phyloP scores from a whole-genome alignment of 1,140 invertebrate genomes.

The Ostrea edulis region DNA sequence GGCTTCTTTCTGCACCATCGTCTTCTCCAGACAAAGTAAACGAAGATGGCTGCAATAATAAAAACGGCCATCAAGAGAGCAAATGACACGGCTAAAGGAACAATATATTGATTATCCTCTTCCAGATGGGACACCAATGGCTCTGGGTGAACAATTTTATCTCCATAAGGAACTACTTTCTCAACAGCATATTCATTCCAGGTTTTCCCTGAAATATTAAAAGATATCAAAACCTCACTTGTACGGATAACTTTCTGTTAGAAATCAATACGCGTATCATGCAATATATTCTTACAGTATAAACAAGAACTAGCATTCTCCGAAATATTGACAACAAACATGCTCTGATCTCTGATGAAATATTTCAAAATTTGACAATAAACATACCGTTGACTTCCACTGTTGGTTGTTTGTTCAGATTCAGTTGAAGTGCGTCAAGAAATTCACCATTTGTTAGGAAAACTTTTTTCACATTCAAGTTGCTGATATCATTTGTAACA shows the following conservation, averaged over 20 bases:
- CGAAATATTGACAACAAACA: background rate
- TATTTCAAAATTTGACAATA: background rate
- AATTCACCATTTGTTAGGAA: conserved; percentile 14
- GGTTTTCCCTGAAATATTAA: background rate
- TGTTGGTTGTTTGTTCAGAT: background rate
- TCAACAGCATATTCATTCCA: background rate
- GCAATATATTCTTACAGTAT: background rate
- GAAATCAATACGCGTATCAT: background rate
- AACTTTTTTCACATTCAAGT: background rate
- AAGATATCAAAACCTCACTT: no score
- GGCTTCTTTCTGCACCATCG: background rate
- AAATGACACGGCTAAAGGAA: background rate
- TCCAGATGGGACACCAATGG: background rate
- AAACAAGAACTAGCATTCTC: background rate
- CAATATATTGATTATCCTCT: background rate
- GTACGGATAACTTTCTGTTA: background rate
- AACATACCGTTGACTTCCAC: background rate
- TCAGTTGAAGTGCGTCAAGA: background rate
- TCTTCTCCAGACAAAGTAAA: conserved; percentile 1
- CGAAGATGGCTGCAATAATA: background rate
- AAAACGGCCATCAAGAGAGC: background rate
- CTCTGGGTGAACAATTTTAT: background rate
- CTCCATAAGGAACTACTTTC: background rate
- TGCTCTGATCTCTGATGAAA: background rate
- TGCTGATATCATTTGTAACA: conserved; percentile 33